These are phyloP conservation scores for Polymixis flavicincta DNA, from an alignment of 2,888 invertebrate genomes.

Conservation along the genomic window DNA sequence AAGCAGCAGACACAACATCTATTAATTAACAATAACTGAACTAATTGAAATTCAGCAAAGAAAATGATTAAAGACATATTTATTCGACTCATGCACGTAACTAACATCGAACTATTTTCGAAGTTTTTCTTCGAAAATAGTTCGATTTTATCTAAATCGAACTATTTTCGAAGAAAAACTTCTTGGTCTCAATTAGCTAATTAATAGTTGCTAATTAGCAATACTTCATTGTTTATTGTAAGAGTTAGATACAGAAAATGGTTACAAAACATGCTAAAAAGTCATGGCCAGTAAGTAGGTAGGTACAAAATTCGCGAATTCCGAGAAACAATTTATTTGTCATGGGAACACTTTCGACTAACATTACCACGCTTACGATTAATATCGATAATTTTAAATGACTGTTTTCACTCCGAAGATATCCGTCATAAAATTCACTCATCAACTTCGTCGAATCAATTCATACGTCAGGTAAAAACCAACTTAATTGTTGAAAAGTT, in stretches of 20 bases:
- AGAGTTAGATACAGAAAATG: not conserved
- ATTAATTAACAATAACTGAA: constrained; percentile 23
- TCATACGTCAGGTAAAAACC: constrained; percentile 68
- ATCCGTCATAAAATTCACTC: constrained; percentile 65
- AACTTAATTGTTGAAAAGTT: constrained; percentile 4
- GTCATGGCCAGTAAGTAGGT: no score
- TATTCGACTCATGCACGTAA: constrained; percentile 33
- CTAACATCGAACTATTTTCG: constrained; percentile 23
- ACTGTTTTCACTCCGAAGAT: constrained; percentile 63
- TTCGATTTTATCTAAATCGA: no score
- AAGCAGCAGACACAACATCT: not conserved
- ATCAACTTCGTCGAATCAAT: constrained; percentile 74
- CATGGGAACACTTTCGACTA: constrained; percentile 67
- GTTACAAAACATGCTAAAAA: constrained; percentile 14
- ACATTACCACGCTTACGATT: constrained; percentile 59
- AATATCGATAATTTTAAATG: constrained; percentile 67
- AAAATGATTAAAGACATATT: constrained; percentile 37
- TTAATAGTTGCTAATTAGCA: constrained; percentile 22
- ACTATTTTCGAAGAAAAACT: constrained; percentile 23
- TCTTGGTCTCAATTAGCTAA: constrained; percentile 30
- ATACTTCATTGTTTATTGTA: not conserved
- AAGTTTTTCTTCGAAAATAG: no score
- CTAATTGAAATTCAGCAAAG: constrained; percentile 32
- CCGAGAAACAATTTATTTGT: constrained; percentile 42
- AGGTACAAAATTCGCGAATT: constrained; percentile 39